A percentile compares a stretch with the other conserved stretches of the same genome.
Evolutionary conservation across 2,797 vertebrate species (phyloP).

Genomic region (Lagodon rhomboides): DNA sequence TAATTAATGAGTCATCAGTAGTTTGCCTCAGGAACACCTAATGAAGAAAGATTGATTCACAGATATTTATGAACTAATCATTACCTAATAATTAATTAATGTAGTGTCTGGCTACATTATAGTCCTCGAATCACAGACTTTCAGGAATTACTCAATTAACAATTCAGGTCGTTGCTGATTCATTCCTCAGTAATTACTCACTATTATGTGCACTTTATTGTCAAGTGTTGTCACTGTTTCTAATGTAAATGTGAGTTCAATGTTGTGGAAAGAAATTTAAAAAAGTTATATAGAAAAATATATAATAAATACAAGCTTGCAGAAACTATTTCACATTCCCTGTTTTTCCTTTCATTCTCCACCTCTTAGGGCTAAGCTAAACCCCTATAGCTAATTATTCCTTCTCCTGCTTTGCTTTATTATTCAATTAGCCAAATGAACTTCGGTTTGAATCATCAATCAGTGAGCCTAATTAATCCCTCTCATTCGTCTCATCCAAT

Average conservation of each 20-base stretch:
- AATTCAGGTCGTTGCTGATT: no score
- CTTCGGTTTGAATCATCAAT: conserved; percentile 47
- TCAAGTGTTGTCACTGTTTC: no score
- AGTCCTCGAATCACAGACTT: no score
- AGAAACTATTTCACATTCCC: not conserved
- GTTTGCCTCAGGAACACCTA: no score
- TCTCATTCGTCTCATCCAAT: conserved; percentile 42
- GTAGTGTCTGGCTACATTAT: no score
- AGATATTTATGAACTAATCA: no score
- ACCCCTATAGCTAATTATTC: conserved; percentile 30
- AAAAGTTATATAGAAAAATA: not conserved
- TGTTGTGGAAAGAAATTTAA: not conserved
- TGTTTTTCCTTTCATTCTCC: conserved; percentile 3
- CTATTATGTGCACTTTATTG: no score
- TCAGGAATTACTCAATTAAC: no score
- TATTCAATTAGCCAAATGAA: conserved; percentile 52
- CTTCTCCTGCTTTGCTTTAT: conserved; percentile 35
- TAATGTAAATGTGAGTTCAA: not conserved
- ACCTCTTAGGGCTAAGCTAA: conserved; percentile 3
- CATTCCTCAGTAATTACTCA: no score
- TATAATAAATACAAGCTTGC: not conserved
- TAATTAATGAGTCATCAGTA: no score
- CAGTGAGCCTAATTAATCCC: conserved; percentile 45
- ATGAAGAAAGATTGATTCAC: no score
- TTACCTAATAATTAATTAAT: no score